Evolutionary conservation across 1,140 invertebrate genomes (phyloP).

Genomic region (Pristionchus pacificus): DNA sequence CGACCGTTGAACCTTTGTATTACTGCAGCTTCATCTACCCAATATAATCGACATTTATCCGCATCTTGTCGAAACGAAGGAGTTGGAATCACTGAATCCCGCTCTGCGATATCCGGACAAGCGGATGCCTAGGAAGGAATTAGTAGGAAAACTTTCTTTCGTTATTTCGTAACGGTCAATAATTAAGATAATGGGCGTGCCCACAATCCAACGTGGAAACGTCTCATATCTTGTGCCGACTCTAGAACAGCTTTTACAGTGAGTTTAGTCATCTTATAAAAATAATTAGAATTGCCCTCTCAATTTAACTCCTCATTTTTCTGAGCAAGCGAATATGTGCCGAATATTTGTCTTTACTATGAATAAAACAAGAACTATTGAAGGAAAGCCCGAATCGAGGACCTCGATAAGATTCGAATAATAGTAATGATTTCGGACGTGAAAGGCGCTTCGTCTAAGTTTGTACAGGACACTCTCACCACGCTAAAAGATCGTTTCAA

Average conservation of each 20-base stretch:
- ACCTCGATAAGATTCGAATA: neutral
- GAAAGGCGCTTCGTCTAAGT: neutral
- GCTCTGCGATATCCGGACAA: no score
- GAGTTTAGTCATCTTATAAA: no score
- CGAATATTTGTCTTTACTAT: neutral
- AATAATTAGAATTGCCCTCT: neutral
- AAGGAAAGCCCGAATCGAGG: neutral
- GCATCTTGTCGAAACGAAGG: no score
- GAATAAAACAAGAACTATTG: neutral
- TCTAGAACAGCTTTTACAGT: neutral
- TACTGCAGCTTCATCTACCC: no score
- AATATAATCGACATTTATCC: no score
- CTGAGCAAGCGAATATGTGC: no score
- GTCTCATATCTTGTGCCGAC: neutral
- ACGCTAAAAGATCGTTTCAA: neutral
- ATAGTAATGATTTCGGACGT: neutral
- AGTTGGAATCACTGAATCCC: no score
- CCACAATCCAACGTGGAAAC: neutral
- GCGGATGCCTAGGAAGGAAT: no score
- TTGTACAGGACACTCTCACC: neutral
- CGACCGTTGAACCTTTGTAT: no score
- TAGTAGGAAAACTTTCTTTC: no score
- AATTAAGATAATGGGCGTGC: neutral
- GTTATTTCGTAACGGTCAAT: no score
- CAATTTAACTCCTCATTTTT: neutral